These are phyloP conservation scores for Steromphala cineraria DNA, from an alignment of 2,888 invertebrate genomes.

Conservation along the genomic window DNA sequence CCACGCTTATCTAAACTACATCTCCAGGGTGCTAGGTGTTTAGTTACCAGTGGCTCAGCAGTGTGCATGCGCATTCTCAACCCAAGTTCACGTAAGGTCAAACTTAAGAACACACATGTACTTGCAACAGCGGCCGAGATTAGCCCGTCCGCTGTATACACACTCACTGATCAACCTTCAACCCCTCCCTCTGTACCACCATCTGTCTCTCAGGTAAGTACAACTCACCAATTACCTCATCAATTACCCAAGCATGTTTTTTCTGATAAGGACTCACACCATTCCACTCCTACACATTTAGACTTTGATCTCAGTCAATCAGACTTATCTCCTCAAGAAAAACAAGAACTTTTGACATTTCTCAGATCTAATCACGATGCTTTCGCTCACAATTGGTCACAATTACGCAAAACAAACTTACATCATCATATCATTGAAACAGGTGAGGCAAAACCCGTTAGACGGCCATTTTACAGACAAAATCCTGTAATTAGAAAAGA, in stretches of 20 bases:
- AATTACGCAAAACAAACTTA: not conserved
- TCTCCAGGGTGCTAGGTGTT: too few species aligned
- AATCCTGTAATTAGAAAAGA: not conserved
- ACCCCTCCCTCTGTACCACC: not conserved
- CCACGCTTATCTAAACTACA: too few species aligned
- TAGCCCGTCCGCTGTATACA: not conserved
- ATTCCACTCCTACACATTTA: not conserved
- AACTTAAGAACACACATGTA: not conserved
- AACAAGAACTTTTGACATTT: not conserved
- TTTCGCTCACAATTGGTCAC: slow-evolving; percentile 21
- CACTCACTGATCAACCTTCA: not conserved
- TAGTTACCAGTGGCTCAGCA: too few species aligned
- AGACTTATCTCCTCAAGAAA: not conserved
- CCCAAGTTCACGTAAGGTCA: too few species aligned
- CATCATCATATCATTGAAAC: not conserved
- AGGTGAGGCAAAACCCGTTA: not conserved
- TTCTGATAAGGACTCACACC: too few species aligned
- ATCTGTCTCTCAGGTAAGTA: not conserved
- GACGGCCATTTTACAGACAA: not conserved
- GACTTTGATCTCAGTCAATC: not conserved
- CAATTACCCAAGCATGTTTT: not conserved
- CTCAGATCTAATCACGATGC: not conserved
- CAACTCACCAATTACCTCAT: too few species aligned
- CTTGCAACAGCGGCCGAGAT: not conserved
- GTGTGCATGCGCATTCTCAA: too few species aligned